Evolutionary conservation across 2,113 vertebrate genomes (phyloP).

Genomic region (Pycnonotus jocosus): DNA sequence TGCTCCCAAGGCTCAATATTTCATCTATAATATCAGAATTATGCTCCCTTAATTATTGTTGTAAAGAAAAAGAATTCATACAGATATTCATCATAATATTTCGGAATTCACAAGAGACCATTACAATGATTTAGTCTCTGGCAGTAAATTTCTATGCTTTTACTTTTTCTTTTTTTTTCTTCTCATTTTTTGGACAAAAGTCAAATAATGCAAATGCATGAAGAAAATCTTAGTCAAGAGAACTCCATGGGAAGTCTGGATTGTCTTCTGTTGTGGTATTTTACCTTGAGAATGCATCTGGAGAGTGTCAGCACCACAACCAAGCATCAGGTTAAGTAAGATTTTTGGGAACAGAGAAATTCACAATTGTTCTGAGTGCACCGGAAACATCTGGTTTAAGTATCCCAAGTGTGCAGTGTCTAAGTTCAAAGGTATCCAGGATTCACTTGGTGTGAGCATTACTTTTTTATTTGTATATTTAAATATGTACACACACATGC

Average conservation of each 20-base stretch:
- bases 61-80: neutral
- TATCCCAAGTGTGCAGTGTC: neutral
- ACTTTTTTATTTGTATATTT: neutral
- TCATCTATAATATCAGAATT: neutral
- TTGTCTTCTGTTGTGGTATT: neutral
- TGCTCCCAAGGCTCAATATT: neutral
- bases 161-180: neutral
- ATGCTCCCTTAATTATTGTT: neutral
- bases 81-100: neutral
- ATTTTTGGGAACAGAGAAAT: neutral
- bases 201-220: neutral
- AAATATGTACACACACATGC: accelerated
- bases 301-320: neutral
- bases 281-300: neutral
- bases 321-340: accelerated
- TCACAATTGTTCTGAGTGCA: neutral
- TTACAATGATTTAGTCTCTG: neutral
- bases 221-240: neutral
- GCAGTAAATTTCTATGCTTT: neutral
- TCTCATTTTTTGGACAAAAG: neutral
- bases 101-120: neutral
- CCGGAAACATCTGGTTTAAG: neutral
- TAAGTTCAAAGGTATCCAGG: neutral
- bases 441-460: neutral
- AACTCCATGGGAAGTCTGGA: neutral